Percentiles rank a stretch among this genome's conserved stretches.
Evolutionary conservation across 2,888 invertebrate genomes (phyloP).

Genomic region (Diarsia brunnea): DNA sequence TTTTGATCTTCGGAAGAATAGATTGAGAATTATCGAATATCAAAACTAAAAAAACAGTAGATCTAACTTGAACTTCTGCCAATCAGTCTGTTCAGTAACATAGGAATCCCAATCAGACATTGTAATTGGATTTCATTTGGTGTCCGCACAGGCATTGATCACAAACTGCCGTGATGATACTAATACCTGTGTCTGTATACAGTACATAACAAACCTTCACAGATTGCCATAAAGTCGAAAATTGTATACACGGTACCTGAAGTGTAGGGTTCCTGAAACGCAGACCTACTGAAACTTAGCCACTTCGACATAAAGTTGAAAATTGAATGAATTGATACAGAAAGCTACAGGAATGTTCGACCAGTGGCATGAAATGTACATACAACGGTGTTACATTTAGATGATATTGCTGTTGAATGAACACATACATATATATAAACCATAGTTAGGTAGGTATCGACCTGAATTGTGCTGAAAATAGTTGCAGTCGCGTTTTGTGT

Average conservation of each 20-base stretch:
- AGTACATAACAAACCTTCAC: constrained; percentile 8
- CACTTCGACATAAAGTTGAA: background rate
- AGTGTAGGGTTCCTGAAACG: background rate
- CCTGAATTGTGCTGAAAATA: background rate
- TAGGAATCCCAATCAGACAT: constrained; percentile 43
- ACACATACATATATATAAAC: background rate
- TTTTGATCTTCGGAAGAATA: too few species aligned
- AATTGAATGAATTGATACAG: background rate
- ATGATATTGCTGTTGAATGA: background rate
- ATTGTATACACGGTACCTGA: background rate
- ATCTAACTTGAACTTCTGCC: too few species aligned
- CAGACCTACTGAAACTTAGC: background rate
- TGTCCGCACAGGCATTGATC: constrained; percentile 27
- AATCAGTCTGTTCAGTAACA: background rate
- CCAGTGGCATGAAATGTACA: background rate
- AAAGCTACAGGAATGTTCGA: constrained; percentile 7
- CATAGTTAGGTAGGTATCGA: background rate
- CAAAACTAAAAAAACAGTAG: too few species aligned
- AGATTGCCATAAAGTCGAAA: background rate
- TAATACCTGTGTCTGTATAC: background rate
- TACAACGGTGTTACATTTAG: background rate
- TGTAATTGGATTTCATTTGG: constrained; percentile 47
- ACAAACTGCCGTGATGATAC: constrained; percentile 8
- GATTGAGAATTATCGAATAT: too few species aligned
- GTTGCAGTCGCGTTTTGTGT: background rate